Evolutionary conservation across 64 coral and sea anemone species (phyloP).

Genomic region (Platygyra sinensis): DNA sequence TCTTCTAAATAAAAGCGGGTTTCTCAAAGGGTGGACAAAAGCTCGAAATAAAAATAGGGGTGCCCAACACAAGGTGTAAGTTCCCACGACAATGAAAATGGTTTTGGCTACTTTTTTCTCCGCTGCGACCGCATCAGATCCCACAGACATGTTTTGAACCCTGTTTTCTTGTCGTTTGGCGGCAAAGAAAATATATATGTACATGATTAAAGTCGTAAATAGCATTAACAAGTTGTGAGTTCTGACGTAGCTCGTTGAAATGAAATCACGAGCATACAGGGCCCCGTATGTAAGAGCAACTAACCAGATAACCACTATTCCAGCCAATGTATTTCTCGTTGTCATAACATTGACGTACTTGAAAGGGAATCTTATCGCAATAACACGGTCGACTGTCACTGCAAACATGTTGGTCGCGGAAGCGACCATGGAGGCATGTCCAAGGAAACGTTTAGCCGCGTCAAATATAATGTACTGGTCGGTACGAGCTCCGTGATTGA

Average conservation of each 20-base stretch:
- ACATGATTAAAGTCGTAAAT: background rate
- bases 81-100: conserved; percentile 20
- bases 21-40: background rate
- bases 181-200: conserved; percentile 19
- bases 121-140: background rate
- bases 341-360: conserved; percentile 9
- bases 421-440: conserved; percentile 22
- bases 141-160: background rate
- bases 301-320: background rate
- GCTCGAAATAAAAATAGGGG: background rate
- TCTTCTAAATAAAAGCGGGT: background rate
- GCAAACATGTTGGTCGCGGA: conserved; percentile 40
- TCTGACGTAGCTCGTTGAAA: background rate
- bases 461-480: background rate
- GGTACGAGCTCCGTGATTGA: background rate
- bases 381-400: conserved; percentile 21
- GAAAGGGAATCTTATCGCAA: conserved; percentile 40
- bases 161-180: conserved; percentile 31
- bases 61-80: conserved; percentile 1
- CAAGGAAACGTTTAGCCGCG: background rate
- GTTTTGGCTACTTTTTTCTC: conserved; percentile 26
- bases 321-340: background rate
- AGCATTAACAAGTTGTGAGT: background rate
- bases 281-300: conserved; percentile 4
- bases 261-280: background rate